Evolutionary conservation across 2,888 invertebrate genomes (phyloP), one percentile per base, ranked within the genome.

Genomic region (Lottia gigantea): DNA sequence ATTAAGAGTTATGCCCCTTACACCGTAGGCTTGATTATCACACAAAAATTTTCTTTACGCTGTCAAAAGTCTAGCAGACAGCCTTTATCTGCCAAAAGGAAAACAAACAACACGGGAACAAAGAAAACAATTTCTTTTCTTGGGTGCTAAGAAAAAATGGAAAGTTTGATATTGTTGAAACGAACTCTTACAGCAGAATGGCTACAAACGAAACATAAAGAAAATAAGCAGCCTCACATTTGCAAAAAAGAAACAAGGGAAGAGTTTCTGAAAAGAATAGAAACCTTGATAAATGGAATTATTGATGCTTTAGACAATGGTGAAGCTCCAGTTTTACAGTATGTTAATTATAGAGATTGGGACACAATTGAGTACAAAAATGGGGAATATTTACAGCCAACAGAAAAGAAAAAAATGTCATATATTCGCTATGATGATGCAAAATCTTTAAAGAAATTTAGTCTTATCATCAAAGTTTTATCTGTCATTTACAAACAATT

Each of bases 381-480:
- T 26, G 62, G 68, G 31, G 80, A 80, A 14, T 40, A 83, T 25
- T 71, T 75, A 26, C 72, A 77, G 62, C 74, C 71, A 11, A 64
- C 72, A 64, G 73, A 19, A 1, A 40, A 75, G 46, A 71, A 71
- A 47, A 77, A 76, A 61, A 62, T 78, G 74, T 81, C 80, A 23
- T 70, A 74, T 26, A 80, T 84, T 2, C 74, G 76, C 46, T 81
- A 81, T 72, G 81, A 80, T 31, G 79, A 78, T 12, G 71, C 72
- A 11, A 66, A 75, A n/a, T 83, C 83, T 2, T 72, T 80, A 2
- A 83, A 80, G 65, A 83, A 82, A 70, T 82, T 84, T 74, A 78
- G 83, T 19, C 69, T 82, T 49, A 80, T 85, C 80, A 67, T 83
- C 63, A 84, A 82, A 70, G 77, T 85, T 7, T 62, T 85, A 62